Percentiles rank a stretch among this genome's conserved stretches.
Evolutionary conservation across 35 echinoderm and acorn worm genomes (phyloP).

Genomic region (Ptychodera flava): DNA sequence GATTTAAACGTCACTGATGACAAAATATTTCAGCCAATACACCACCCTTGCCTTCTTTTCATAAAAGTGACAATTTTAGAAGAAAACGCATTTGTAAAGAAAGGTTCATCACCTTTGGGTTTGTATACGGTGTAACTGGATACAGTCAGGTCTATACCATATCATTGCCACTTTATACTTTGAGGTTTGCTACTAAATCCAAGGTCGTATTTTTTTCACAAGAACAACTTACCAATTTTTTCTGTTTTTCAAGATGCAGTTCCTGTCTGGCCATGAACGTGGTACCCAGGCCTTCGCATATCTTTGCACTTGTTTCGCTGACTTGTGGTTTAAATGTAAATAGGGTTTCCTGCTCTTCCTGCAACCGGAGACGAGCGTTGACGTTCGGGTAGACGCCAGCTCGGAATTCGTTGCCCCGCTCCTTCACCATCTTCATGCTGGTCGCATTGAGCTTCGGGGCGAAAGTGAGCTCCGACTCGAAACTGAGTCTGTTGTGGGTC

Average conservation of each 20-base stretch:
- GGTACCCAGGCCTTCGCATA: constrained; percentile 73
- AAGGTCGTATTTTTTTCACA: too few relatives aligned
- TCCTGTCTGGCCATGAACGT: constrained; percentile 94
- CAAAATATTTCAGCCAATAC: too few relatives aligned
- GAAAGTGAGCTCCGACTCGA: constrained; percentile 78
- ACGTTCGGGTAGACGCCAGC: background rate
- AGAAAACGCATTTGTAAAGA: too few relatives aligned
- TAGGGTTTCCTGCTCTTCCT: background rate
- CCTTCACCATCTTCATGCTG: constrained; percentile 58
- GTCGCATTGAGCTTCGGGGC: constrained; percentile 76
- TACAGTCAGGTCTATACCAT: too few relatives aligned
- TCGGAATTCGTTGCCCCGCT: constrained; percentile 10
- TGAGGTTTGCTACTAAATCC: too few relatives aligned
- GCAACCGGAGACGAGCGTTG: background rate
- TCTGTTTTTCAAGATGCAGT: constrained; percentile 78
- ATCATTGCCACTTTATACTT: too few relatives aligned
- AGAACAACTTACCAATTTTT: constrained; percentile 82
- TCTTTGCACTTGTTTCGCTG: constrained; percentile 80
- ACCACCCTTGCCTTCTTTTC: too few relatives aligned
- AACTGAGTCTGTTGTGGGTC: background rate
- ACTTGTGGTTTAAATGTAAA: constrained; percentile 94
- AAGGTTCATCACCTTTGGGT: too few relatives aligned
- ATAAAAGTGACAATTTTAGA: too few relatives aligned
- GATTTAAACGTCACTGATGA: too few relatives aligned
- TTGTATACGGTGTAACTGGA: too few relatives aligned